Conservation (phyloP, 1,140 invertebrate genomes). For the Conus ventricosus region DNA sequence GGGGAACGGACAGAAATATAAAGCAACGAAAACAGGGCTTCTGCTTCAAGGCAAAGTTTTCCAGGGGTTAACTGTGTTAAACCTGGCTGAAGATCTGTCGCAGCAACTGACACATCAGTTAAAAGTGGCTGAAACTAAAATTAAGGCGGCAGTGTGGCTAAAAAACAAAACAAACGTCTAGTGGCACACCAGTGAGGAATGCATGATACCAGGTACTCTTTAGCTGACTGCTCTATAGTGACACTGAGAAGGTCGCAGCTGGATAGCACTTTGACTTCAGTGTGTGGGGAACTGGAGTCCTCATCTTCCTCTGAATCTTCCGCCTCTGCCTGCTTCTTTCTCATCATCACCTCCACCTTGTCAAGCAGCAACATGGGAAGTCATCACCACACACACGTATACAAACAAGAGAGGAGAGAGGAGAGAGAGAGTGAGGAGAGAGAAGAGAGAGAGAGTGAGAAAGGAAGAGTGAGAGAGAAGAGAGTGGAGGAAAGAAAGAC, state of each 20-base stretch:
- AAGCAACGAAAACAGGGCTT: too few species aligned
- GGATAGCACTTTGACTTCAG: not conserved
- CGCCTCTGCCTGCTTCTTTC: conserved; percentile 30
- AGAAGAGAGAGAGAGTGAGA: not conserved
- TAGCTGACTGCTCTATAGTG: conserved; percentile 33
- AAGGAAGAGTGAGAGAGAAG: too few species aligned
- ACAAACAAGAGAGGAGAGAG: not conserved
- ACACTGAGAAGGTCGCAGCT: conserved; percentile 26
- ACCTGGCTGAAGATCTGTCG: too few species aligned
- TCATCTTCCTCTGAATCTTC: conserved; percentile 33
- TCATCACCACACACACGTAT: not conserved
- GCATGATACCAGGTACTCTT: conserved; percentile 26
- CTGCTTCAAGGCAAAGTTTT: too few species aligned
- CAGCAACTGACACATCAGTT: too few species aligned
- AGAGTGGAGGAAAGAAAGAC: too few species aligned
- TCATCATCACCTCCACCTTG: conserved; percentile 37
- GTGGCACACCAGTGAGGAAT: not conserved
- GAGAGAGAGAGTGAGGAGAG: not conserved
- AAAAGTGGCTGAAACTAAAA: too few species aligned
- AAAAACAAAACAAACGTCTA: too few species aligned
- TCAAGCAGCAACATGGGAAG: not conserved
- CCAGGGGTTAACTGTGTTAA: too few species aligned
- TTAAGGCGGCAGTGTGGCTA: too few species aligned
- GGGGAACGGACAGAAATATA: too few species aligned
- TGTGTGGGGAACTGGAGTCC: not conserved